phyloP scores from a whole-genome alignment of 2,888 invertebrate species.

The Parnassius smintheus region DNA sequence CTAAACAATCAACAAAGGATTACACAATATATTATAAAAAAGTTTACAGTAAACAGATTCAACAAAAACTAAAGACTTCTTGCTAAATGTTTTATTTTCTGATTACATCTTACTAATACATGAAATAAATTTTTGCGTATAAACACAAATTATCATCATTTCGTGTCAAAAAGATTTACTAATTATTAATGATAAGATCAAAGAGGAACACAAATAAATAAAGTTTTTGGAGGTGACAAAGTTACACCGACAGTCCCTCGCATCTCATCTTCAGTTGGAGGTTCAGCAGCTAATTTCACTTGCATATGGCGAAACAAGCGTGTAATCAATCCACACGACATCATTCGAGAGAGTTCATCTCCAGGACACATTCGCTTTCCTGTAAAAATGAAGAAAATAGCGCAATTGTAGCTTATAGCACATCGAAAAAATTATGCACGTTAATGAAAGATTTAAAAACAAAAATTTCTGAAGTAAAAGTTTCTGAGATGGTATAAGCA shows the following conservation, averaged over 20 bases:
- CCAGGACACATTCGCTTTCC: conserved; percentile 93
- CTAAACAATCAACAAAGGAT: too few relatives aligned
- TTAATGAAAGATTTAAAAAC: not conserved
- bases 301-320: conserved; percentile 84
- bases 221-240: conserved; percentile 82
- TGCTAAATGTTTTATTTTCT: too few relatives aligned
- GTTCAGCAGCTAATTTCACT: conserved; percentile 77
- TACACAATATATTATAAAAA: too few relatives aligned
- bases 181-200: conserved; percentile 29
- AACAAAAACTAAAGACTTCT: too few relatives aligned
- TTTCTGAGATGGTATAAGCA: too few relatives aligned
- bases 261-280: conserved; percentile 73
- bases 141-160: too few relatives aligned
- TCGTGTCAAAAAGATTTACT: too few relatives aligned
- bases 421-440: not conserved
- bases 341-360: conserved; percentile 89
- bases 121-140: too few relatives aligned
- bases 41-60: too few relatives aligned
- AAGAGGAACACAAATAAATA: conserved; percentile 55
- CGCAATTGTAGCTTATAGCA: too few relatives aligned
- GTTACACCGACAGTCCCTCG: conserved; percentile 89
- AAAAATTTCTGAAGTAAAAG: not conserved
- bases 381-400: conserved; percentile 46
- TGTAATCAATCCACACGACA: conserved; percentile 84
- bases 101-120: too few relatives aligned